These are phyloP conservation scores for Spizaetus ornatus DNA, from an alignment of 2,113 vertebrate genomes.

Conservation along the genomic window DNA sequence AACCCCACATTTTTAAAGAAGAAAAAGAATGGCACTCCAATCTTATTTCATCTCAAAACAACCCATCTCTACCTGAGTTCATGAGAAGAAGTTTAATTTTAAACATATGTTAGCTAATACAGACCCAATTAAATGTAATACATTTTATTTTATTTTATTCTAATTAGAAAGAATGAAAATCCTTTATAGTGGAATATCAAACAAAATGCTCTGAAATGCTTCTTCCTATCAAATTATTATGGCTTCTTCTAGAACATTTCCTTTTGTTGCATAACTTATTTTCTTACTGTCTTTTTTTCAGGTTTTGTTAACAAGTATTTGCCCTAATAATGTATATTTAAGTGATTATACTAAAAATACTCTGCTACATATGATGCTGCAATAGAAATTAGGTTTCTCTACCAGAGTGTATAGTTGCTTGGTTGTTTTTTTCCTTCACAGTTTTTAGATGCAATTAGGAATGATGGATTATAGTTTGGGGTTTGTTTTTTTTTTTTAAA, in stretches of 20 bases:
- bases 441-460: not conserved
- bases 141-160: not conserved
- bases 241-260: not conserved
- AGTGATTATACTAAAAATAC: not conserved
- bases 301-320: not conserved
- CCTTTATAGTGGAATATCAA: not conserved
- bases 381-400: not conserved
- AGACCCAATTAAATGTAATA: not conserved
- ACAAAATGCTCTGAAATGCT: not conserved
- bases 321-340: not conserved
- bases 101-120: not conserved
- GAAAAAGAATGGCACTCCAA: not conserved
- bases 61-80: not conserved
- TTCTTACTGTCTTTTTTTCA: not conserved
- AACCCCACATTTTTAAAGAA: not conserved
- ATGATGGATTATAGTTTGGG: not conserved
- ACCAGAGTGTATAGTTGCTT: not conserved
- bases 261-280: not conserved
- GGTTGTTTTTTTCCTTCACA: not conserved
- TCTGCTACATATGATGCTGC: not conserved
- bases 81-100: not conserved
- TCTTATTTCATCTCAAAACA: not conserved
- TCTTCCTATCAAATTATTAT: not conserved
- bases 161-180: not conserved
- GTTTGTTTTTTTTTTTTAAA: not conserved